A percentile compares a stretch with the other conserved stretches of the same genome.
Evolutionary conservation across 2,113 vertebrate species (phyloP).

Genomic region (Poecile atricapillus): DNA sequence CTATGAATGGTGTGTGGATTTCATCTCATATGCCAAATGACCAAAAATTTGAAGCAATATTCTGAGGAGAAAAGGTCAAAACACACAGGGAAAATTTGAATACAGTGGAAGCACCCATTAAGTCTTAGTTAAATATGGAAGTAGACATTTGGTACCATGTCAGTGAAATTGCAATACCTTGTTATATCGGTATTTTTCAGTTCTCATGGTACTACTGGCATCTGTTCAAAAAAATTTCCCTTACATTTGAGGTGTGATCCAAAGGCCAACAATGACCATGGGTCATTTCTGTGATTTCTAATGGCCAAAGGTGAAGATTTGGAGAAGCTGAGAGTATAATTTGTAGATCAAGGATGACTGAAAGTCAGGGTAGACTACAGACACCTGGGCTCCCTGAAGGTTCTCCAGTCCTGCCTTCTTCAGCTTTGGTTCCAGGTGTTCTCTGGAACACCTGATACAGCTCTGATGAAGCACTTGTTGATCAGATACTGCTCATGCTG

Average conservation of each 20-base stretch:
- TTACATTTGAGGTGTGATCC: background rate
- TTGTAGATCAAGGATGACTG: background rate
- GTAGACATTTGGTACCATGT: background rate
- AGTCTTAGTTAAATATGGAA: background rate
- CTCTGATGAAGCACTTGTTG: background rate
- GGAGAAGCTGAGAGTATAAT: background rate
- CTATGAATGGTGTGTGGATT: slow-evolving; percentile 14
- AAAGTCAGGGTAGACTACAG: background rate
- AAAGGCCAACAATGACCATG: background rate
- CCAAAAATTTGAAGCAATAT: background rate
- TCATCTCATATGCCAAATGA: slow-evolving; percentile 4
- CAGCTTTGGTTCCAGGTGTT: background rate
- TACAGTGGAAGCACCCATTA: background rate
- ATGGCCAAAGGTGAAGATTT: background rate
- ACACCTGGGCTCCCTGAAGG: background rate
- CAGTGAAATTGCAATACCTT: background rate
- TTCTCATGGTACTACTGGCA: background rate
- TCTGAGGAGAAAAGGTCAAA: background rate
- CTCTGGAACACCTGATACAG: too few species aligned
- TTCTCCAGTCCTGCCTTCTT: background rate
- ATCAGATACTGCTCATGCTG: background rate
- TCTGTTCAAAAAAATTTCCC: background rate
- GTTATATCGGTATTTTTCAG: background rate
- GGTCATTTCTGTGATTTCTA: background rate
- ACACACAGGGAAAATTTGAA: background rate